Base-by-base conservation (phyloP, 2,797 vertebrate genomes). In the Sciaenops ocellatus region DNA sequence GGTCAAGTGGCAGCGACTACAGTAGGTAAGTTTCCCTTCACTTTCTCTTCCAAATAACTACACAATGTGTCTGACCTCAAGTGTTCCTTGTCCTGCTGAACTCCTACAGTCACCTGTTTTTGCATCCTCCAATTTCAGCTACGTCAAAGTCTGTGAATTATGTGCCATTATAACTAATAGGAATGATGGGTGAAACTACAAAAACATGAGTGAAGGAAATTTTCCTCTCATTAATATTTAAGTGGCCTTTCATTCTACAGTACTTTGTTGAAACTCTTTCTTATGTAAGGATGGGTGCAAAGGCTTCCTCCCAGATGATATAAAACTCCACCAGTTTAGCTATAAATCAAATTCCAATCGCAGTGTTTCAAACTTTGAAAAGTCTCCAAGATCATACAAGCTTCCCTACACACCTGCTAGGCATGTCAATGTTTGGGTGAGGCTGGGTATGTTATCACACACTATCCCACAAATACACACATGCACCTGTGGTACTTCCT, bases 281-380 rank as follows among this genome's bases (percentile, higher is more conserved):
- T 64, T 62, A 47, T 64, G 54, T 69, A 61, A 52, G 1, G 50
- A 61, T 79, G 74, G 85, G 63, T 80, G 64, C 71, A 77, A 52
- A 77, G 76, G 54, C 8, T 86, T 72, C 65, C 79, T 77, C 83
- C 60, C 42, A 89, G 57, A 72, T 68, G 76, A 87, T 81, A 85
- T 80, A 73, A 69, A 85, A 73, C 79, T 63, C 62, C 75, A 83
- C 82, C 76, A 79, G 30, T 85, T 44, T 12, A 75, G 79, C 83
- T 1, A 85, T 94, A 92, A 93, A 93, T 94, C 92, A 90, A 84
- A 93, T 85, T 91, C 83, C 82, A 93, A 89, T 92, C 70, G 88
- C 68, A 76, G 66, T 44, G 18, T 76, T 87, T 89, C 47, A 83
- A 84, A 91, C 88, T 91, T 89, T 91, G 86, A 92, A 92, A 91